Base-by-base conservation (phyloP, 2,113 vertebrate genomes). In the Anolis sagrei region DNA sequence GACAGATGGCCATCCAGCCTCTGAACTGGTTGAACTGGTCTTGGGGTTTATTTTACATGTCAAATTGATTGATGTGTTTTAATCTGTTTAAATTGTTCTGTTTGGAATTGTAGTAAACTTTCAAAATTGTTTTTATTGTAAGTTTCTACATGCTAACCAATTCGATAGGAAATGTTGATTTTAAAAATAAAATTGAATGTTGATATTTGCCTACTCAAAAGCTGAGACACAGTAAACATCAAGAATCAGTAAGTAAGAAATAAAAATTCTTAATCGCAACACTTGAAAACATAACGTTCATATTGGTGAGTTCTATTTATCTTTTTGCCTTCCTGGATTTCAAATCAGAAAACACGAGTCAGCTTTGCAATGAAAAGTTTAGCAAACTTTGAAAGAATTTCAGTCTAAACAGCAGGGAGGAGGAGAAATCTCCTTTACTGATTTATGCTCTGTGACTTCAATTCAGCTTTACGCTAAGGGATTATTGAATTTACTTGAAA, bases 81-180 rank as follows among this genome's bases (percentile, higher is more conserved):
- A n/a, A n/a, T n/a, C n/a, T n/a, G n/a, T n/a, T n/a, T n/a, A n/a
- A n/a, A n/a, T n/a, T n/a, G n/a, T n/a, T n/a, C n/a, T n/a, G n/a
- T n/a, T n/a, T n/a, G n/a, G n/a, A n/a, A n/a, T n/a, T n/a, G n/a
- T n/a, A n/a, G n/a, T n/a, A n/a, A n/a, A n/a, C n/a, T n/a, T n/a
- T n/a, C n/a, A n/a, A n/a, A n/a, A n/a, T n/a, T n/a, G 39, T 70
- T 5, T 32, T 90, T 84, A 84, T 90, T 89, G 90, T 91, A 76
- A n/a, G n/a, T n/a, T n/a, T n/a, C 82, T 91, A 89, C 69, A 76
- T 90, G 79, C 78, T 9, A 84, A 68, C 70, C 29, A 90, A 91
- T 78, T 89, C 90, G 69, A 85, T 87, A 94, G 88, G 92, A 87
- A 89, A 87, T 88, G 90, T 83, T 73, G 83, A 89, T 87, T 81